These are phyloP conservation scores for Daptonema setosum DNA, from an alignment of 2,888 invertebrate species.

Conservation along the genomic window DNA sequence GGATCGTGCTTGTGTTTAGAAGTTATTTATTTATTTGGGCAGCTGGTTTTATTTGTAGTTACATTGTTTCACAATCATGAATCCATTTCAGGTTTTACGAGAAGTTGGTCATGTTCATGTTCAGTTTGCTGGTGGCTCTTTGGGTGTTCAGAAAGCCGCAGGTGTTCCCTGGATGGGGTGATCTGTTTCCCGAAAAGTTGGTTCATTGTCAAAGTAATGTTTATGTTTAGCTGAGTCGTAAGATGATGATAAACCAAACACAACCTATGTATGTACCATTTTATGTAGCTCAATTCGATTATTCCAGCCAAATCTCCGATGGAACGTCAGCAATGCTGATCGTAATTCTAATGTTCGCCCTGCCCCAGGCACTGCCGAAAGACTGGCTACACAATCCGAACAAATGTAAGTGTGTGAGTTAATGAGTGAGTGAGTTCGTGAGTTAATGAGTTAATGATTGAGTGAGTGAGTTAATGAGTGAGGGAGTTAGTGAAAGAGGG, in stretches of 20 bases:
- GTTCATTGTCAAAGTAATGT: not conserved
- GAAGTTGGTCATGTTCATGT: constrained; percentile 9
- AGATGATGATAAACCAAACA: too few relatives aligned
- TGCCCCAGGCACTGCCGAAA: constrained; percentile 11
- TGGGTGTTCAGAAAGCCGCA: constrained; percentile 26
- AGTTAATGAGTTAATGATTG: not conserved
- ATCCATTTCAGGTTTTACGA: constrained; percentile 11
- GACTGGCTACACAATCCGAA: not conserved
- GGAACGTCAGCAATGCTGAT: constrained; percentile 7
- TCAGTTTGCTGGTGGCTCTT: constrained; percentile 11
- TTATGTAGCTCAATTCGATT: too few relatives aligned
- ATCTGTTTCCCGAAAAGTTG: constrained; percentile 15
- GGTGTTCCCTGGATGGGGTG: constrained; percentile 27
- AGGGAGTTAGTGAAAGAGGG: not conserved
- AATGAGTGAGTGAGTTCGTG: not conserved
- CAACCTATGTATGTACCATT: too few relatives aligned
- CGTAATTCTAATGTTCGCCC: constrained; percentile 18
- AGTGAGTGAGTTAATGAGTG: not conserved
- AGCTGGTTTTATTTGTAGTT: too few relatives aligned
- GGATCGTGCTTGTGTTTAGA: too few relatives aligned
- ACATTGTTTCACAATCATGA: too few relatives aligned
- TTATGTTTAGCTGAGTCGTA: too few relatives aligned
- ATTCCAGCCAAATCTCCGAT: constrained; percentile 20
- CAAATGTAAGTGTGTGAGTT: not conserved
- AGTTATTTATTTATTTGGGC: too few relatives aligned